Percentiles rank a stretch among this genome's conserved stretches.
Conservation (phyloP, 2,888 invertebrate genomes). For the Drosophila rellima region DNA sequence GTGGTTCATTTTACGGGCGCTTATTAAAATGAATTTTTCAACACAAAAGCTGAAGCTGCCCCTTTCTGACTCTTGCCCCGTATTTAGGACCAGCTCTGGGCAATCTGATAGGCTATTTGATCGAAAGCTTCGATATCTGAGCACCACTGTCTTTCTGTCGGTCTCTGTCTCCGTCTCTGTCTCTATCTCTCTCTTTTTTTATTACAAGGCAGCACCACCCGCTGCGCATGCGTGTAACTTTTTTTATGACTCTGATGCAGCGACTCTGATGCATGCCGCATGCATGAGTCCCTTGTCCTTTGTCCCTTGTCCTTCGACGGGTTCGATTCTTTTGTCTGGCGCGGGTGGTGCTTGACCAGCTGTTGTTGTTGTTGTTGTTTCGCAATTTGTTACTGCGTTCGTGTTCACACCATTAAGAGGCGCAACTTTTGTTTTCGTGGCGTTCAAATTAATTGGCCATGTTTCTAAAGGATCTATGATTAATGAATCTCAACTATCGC, state of each 20-base stretch:
- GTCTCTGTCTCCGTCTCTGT: neutral
- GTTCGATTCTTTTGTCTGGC: constrained; percentile 60
- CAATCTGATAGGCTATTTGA: constrained; percentile 83
- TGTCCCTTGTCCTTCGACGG: constrained; percentile 66
- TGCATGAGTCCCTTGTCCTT: no score
- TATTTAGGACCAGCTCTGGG: constrained; percentile 12
- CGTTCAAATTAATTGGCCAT: constrained; percentile 66
- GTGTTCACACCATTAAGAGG: constrained; percentile 81
- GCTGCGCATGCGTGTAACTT: constrained; percentile 72
- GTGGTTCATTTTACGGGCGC: constrained; percentile 83
- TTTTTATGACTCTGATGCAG: constrained; percentile 50
- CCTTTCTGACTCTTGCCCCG: neutral
- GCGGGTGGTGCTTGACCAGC: constrained; percentile 60
- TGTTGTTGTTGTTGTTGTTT: constrained; percentile 21
- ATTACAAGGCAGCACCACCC: constrained; percentile 70
- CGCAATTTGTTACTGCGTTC: constrained; percentile 70
- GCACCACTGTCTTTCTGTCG: constrained; percentile 7
- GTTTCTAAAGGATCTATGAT: constrained; percentile 69
- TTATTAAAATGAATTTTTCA: constrained; percentile 84
- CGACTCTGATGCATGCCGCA: constrained; percentile 24
- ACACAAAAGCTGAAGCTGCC: constrained; percentile 44
- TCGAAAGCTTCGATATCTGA: constrained; percentile 83
- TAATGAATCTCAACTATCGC: constrained; percentile 67
- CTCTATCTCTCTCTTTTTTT: constrained; percentile 51
- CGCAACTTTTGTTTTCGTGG: constrained; percentile 45